Evolutionary conservation across 2,113 vertebrate genomes (phyloP).

Genomic region (Eudyptes chrysolophus): DNA sequence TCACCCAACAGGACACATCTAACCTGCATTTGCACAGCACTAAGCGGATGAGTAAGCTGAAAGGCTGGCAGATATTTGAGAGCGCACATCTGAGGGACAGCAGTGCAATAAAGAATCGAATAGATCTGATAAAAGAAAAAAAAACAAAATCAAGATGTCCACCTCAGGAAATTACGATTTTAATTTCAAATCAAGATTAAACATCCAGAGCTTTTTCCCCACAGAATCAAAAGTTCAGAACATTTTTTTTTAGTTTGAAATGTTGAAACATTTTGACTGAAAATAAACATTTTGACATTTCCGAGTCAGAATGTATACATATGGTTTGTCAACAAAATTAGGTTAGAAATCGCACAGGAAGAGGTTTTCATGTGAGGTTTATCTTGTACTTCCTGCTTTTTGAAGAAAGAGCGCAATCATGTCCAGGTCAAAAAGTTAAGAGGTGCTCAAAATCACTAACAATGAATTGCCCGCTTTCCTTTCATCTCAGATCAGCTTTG

Average conservation of each 20-base stretch:
- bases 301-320: conserved; percentile 21
- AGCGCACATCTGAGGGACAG: not conserved
- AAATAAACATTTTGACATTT: conserved; percentile 51
- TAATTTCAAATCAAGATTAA: not conserved
- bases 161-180: not conserved
- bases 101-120: not conserved
- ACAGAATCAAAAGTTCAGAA: not conserved
- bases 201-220: not conserved
- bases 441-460: conserved; percentile 32
- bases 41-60: not conserved
- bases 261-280: conserved; percentile 29
- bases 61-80: not conserved
- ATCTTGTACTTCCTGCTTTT: conserved; percentile 47
- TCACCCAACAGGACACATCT: not conserved
- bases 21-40: not conserved
- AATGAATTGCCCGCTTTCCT: not conserved
- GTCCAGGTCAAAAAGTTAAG: conserved; percentile 28
- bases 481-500: conserved; percentile 7
- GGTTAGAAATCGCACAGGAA: conserved; percentile 32
- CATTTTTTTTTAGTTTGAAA: not conserved
- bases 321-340: conserved; percentile 51
- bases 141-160: not conserved
- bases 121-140: not conserved
- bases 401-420: not conserved
- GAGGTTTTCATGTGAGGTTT: conserved; percentile 48